Percentiles rank a stretch among this genome's conserved stretches.
These are phyloP conservation scores for Betta splendens DNA, from an alignment of 2,797 vertebrate genomes.

Conservation along the genomic window DNA sequence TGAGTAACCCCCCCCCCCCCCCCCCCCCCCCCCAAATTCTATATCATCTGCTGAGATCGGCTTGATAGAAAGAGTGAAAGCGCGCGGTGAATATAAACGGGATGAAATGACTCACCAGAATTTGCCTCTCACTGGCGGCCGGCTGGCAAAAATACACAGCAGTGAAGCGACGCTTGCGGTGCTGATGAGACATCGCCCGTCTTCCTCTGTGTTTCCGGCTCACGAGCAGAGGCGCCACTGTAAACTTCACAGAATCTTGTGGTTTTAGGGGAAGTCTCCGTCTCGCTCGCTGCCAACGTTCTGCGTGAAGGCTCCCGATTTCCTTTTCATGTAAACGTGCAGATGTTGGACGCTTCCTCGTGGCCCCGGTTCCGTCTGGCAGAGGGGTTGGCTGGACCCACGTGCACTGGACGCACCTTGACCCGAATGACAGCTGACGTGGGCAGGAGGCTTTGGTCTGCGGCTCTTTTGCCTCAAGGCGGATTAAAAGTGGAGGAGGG, in stretches of 20 bases:
- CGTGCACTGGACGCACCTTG: constrained; percentile 49
- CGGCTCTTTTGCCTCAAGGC: constrained; percentile 4
- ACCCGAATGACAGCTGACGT: constrained; percentile 15
- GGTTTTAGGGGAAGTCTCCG: constrained; percentile 53
- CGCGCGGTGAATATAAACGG: constrained; percentile 16
- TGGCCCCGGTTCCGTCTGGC: constrained; percentile 45
- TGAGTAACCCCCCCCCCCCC: too few relatives aligned
- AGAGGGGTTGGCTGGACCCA: constrained; percentile 25
- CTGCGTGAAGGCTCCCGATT: constrained; percentile 39
- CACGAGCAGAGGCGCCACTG: not conserved
- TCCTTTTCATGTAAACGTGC: constrained; percentile 52
- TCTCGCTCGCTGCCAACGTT: constrained; percentile 43
- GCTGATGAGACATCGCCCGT: not conserved
- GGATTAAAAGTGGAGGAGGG: constrained; percentile 1
- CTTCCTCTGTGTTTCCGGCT: constrained; percentile 16
- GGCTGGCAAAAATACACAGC: constrained; percentile 13
- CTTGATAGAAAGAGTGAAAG: constrained; percentile 3
- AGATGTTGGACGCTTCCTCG: constrained; percentile 56
- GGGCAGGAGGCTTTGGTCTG: constrained; percentile 8
- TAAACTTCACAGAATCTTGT: constrained; percentile 34
- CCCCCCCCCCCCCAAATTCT: too few relatives aligned
- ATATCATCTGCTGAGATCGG: not conserved
- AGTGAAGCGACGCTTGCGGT: constrained; percentile 7
- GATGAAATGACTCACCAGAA: constrained; percentile 31
- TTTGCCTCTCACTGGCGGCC: constrained; percentile 19